These are phyloP conservation scores for Deilephila elpenor DNA, from an alignment of 2,888 invertebrate species.

Conservation along the genomic window DNA sequence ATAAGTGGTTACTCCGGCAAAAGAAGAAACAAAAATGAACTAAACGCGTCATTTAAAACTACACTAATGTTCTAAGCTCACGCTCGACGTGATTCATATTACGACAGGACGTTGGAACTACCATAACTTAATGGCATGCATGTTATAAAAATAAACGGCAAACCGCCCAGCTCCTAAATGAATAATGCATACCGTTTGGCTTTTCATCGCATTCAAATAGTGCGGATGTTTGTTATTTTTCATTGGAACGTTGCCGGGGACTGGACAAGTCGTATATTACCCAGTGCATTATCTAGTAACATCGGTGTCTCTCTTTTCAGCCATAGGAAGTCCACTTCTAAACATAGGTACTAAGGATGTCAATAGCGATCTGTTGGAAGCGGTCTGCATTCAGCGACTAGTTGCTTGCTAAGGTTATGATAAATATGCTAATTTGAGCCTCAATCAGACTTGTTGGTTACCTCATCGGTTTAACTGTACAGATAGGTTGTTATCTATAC, in stretches of 20 bases:
- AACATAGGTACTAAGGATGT: no score
- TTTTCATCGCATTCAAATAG: conserved; percentile 76
- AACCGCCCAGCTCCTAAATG: conserved; percentile 57
- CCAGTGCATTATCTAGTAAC: conserved; percentile 43
- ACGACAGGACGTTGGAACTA: not conserved
- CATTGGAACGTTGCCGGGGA: conserved; percentile 72
- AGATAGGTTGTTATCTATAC: no score
- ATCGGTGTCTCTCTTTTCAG: not conserved
- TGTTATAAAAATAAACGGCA: conserved; percentile 56
- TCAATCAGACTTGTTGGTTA: no score
- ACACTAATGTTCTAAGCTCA: conserved; percentile 17
- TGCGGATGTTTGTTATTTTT: conserved; percentile 72
- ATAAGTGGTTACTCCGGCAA: no score
- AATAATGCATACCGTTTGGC: conserved; percentile 75
- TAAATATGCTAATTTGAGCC: no score
- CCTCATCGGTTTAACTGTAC: no score
- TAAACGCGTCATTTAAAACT: not conserved
- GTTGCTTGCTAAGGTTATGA: no score
- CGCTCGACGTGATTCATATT: not conserved
- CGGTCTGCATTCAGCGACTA: no score
- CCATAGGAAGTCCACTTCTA: no score
- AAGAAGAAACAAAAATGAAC: not conserved
- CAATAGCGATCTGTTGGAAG: no score
- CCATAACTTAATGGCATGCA: conserved; percentile 32
- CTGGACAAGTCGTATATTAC: conserved; percentile 63